Conservation (phyloP, 2,888 invertebrate species). For the Pseudoips prasinana region DNA sequence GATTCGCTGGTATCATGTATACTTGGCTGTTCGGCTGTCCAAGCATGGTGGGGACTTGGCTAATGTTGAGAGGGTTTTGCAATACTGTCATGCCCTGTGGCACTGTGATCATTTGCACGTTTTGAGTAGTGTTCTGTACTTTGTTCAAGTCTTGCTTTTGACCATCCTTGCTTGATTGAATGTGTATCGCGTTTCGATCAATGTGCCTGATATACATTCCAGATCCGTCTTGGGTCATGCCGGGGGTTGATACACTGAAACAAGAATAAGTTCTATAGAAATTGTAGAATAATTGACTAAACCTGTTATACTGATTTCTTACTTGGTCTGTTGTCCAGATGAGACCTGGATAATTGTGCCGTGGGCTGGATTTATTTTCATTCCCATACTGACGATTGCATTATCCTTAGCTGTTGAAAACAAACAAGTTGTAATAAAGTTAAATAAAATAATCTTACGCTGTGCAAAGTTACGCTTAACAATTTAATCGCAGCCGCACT, state of each 20-base stretch:
- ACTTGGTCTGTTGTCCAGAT: slow-evolving; percentile 76
- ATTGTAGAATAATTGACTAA: too few relatives aligned
- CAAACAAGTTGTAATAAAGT: slow-evolving; percentile 3
- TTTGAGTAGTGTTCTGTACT: slow-evolving; percentile 63
- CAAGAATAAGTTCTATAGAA: slow-evolving; percentile 2
- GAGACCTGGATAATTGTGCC: slow-evolving; percentile 76
- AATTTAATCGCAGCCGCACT: too few relatives aligned
- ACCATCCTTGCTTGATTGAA: slow-evolving; percentile 64
- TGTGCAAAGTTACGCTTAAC: slow-evolving; percentile 9
- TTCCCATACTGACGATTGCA: slow-evolving; percentile 72
- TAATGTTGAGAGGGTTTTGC: slow-evolving; percentile 67
- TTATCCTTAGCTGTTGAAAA: slow-evolving; percentile 66
- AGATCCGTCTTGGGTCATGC: slow-evolving; percentile 59
- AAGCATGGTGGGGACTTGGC: slow-evolving; percentile 65
- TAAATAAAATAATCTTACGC: not conserved
- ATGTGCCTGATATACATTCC: slow-evolving; percentile 76
- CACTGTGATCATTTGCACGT: slow-evolving; percentile 75
- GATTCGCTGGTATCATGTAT: slow-evolving; percentile 74
- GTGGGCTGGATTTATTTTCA: slow-evolving; percentile 75
- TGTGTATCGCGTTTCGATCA: slow-evolving; percentile 69
- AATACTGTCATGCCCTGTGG: slow-evolving; percentile 74
- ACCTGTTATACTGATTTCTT: too few relatives aligned
- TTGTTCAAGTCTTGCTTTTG: slow-evolving; percentile 68
- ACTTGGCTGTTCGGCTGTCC: slow-evolving; percentile 73
- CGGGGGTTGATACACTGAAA: slow-evolving; percentile 61